phyloP scores from a whole-genome alignment of 2,113 vertebrate genomes.

The Cynopterus brachyotis region DNA sequence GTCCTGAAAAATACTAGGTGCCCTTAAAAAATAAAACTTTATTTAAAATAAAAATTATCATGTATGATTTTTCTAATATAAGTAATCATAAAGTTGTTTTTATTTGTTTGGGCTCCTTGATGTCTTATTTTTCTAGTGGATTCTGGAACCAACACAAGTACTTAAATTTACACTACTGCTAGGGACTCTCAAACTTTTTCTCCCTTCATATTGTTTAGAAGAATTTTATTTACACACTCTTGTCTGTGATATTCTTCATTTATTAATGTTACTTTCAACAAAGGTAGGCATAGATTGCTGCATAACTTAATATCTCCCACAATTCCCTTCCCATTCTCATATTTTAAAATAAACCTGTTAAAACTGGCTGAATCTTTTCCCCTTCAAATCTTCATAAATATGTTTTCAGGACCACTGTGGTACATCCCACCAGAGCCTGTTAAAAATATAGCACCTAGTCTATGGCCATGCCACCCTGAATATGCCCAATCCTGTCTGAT shows the following conservation, averaged over 20 bases:
- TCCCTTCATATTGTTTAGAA: background rate
- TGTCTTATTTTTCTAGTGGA: background rate
- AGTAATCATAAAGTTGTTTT: background rate
- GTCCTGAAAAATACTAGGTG: background rate
- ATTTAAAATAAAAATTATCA: background rate
- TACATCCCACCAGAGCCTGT: background rate
- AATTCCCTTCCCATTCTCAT: no score
- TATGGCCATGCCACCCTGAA: no score
- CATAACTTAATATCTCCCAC: background rate
- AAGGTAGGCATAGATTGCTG: background rate
- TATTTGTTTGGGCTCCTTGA: background rate
- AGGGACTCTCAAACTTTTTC: background rate
- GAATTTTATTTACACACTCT: background rate
- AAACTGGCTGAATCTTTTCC: background rate
- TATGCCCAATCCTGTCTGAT: no score
- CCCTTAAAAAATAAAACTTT: background rate
- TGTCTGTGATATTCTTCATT: background rate
- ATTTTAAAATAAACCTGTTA: background rate
- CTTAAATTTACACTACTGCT: background rate
- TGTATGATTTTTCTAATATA: background rate
- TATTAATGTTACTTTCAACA: background rate
- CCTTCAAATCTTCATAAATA: background rate
- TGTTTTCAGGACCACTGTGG: background rate
- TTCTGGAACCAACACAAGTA: conserved; percentile 1
- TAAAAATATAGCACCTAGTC: background rate